phyloP scores from a whole-genome alignment of 2,113 vertebrate genomes.

The Xyliphius kryptos region DNA sequence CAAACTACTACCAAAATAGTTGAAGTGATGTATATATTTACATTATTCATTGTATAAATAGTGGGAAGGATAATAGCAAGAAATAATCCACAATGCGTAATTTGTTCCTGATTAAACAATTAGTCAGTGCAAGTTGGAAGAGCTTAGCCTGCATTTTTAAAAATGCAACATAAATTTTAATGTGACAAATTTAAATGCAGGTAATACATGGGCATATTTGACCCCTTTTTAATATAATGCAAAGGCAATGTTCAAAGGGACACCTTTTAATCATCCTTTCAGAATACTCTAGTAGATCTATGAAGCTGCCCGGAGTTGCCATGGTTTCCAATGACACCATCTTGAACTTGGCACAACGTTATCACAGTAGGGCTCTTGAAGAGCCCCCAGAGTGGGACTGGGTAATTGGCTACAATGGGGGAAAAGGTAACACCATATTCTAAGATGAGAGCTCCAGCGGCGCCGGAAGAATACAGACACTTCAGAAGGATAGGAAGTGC shows the following conservation, averaged over 20 bases:
- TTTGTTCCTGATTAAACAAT: no score
- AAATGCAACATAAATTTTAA: conserved; percentile 21
- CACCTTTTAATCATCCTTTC: conserved; percentile 29
- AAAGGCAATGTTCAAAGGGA: conserved; percentile 20
- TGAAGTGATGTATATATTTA: no score
- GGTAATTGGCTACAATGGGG: conserved; percentile 42
- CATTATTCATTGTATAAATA: no score
- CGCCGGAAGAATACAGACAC: conserved; percentile 35
- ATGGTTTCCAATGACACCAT: conserved; percentile 39
- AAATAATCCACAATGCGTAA: no score
- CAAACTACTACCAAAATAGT: no score
- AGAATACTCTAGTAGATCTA: conserved; percentile 20
- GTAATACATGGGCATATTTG: conserved; percentile 1
- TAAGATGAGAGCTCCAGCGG: conserved; percentile 32
- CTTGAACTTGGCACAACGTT: conserved; percentile 37
- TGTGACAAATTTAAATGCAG: conserved; percentile 13
- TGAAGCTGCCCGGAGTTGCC: conserved; percentile 20
- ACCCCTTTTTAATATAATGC: conserved; percentile 22
- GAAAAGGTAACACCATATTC: conserved; percentile 36
- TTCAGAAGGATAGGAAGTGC: conserved; percentile 26
- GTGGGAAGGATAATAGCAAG: no score
- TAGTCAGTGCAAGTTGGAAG: neutral
- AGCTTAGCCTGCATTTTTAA: neutral
- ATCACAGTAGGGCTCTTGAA: conserved; percentile 31
- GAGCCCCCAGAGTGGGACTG: conserved; percentile 32